Evolutionary conservation across 2,797 vertebrate species (phyloP).

Genomic region (Melanotaenia nigrans): DNA sequence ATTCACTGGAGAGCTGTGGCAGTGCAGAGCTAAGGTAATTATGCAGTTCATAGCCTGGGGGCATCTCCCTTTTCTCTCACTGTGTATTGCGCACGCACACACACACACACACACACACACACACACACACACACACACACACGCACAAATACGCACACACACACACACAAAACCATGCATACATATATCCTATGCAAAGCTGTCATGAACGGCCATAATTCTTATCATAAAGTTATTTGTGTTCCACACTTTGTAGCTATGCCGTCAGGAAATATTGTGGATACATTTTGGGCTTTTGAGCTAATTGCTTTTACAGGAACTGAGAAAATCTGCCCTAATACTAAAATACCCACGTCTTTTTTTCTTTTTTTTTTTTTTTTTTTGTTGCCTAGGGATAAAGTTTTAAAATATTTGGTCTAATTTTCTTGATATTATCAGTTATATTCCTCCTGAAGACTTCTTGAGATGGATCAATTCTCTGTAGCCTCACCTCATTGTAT

Average conservation of each 20-base stretch:
- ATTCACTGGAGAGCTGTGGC: conserved; percentile 47
- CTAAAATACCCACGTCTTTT: conserved; percentile 2
- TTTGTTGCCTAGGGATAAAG: conserved; percentile 13
- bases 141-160: background rate
- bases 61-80: conserved; percentile 10
- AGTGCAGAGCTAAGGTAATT: conserved; percentile 49
- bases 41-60: conserved; percentile 52
- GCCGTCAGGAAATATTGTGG: conserved; percentile 5
- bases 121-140: too few species aligned
- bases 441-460: conserved; percentile 34
- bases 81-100: background rate
- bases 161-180: background rate
- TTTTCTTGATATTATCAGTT: conserved; percentile 47
- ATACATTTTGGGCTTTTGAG: conserved; percentile 8
- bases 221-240: conserved; percentile 24
- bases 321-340: conserved; percentile 16
- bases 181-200: conserved; percentile 10
- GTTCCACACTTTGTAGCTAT: conserved; percentile 8
- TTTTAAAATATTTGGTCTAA: conserved; percentile 32
- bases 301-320: conserved; percentile 7
- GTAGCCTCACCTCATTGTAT: conserved; percentile 20
- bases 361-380: background rate
- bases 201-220: conserved; percentile 17
- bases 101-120: background rate
- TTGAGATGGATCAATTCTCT: conserved; percentile 42